Conservation (phyloP, 30 jellyfish, hydroid and myxozoan species). For the Mastigias papua region DNA sequence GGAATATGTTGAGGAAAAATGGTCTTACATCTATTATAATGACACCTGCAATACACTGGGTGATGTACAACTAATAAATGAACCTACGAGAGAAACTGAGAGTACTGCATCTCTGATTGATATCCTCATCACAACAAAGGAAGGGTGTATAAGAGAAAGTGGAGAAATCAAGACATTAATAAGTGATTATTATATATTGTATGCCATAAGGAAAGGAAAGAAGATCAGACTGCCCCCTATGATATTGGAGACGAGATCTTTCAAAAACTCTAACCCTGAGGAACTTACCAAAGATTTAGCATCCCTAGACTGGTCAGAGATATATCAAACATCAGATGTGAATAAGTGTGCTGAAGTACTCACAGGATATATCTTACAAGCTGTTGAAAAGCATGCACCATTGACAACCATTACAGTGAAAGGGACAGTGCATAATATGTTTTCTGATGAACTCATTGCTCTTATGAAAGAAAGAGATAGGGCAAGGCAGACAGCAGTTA, state of each 20-base stretch:
- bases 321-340: slow-evolving; percentile 27
- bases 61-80: slow-evolving; percentile 26
- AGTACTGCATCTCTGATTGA: slow-evolving; percentile 22
- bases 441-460: slow-evolving; percentile 33
- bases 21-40: background rate
- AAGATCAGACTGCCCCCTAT: slow-evolving; percentile 43
- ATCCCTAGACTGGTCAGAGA: slow-evolving; percentile 35
- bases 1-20: too few relatives aligned
- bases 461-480: slow-evolving; percentile 50
- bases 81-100: slow-evolving; percentile 29
- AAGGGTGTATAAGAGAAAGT: slow-evolving; percentile 26
- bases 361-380: slow-evolving; percentile 34
- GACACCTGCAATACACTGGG: slow-evolving; percentile 1
- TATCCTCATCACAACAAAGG: slow-evolving; percentile 29
- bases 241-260: slow-evolving; percentile 36
- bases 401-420: slow-evolving; percentile 26
- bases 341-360: slow-evolving; percentile 32
- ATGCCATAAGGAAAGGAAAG: slow-evolving; percentile 11
- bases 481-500: slow-evolving; percentile 54
- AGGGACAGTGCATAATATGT: slow-evolving; percentile 19
- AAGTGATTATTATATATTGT: slow-evolving; percentile 25
- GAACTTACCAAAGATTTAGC: slow-evolving; percentile 22
- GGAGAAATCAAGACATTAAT: slow-evolving; percentile 25
- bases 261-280: slow-evolving; percentile 33
- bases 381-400: slow-evolving; percentile 46